Base-by-base conservation (phyloP, 2,113 vertebrate species). In the Copsychus sechellarum region DNA sequence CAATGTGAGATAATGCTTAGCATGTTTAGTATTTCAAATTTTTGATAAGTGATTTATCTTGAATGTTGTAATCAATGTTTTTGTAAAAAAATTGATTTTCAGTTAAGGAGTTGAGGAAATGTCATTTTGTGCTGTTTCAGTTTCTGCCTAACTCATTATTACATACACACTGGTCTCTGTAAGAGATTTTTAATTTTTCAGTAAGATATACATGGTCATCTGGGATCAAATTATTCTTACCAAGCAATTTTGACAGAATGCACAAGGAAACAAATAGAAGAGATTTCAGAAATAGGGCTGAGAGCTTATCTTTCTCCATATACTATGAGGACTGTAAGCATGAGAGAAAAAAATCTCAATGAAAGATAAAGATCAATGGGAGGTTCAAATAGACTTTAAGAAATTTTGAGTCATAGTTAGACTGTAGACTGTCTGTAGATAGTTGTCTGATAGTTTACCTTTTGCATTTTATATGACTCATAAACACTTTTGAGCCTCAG, bases 21-120 rank as follows among this genome's bases (percentile, higher is more conserved):
- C 14, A 17, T 19, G 61, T 69, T 57, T 79, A 18, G 18, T 43
- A 76, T 88, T 92, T 67, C 10, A 81, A 12, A n/a, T 67, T 84
- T 96, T 29, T 85, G 62, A 85, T 61, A 91, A 88, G 9, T 21
- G 42, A 84, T 51, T 43, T 78, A 33, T 81, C 26, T 42, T 90
- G 42, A 92, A 48, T 87, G 16, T 28, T 28, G 18, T 34, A 78
- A 92, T 89, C 67, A 64, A 78, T 91, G 29, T 40, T 93, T 88
- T 61, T 60, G 87, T 87, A 28, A 74, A 80, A 85, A 91, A 91
- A 81, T 38, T 91, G 29, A 88, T 97, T 95, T 96, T 94, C 70
- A 83, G 13, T 78, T 82, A 85, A 22, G 50, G 18, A 78, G 28
- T 72, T 72, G 69, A 89, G 86, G 47, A 24, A 48, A 88, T 0